Percentiles rank a stretch among this genome's conserved stretches.
These are phyloP conservation scores for Ctenomys sociabilis DNA, from an alignment of 2,113 vertebrate genomes.

Conservation along the genomic window DNA sequence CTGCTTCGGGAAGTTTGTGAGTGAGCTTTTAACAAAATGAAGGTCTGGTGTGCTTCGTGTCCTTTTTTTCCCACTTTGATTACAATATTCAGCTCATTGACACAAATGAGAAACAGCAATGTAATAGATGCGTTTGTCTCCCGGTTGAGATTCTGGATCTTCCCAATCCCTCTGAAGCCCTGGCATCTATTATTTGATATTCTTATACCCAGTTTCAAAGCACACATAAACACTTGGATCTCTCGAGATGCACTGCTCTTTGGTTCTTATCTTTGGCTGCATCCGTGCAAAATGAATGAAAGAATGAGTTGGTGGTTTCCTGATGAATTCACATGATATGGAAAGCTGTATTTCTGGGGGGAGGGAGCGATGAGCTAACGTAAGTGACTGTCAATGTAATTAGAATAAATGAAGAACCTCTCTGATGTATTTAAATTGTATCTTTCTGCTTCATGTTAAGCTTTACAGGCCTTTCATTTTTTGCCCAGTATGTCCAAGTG, in stretches of 20 bases:
- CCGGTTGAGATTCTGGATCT: background rate
- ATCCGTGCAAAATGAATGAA: slow-evolving; percentile 36
- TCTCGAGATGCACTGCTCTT: background rate
- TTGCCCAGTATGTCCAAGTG: background rate
- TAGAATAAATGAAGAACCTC: slow-evolving; percentile 36
- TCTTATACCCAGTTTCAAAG: slow-evolving; percentile 36
- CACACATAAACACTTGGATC: background rate
- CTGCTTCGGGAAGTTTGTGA: background rate
- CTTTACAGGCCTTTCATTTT: slow-evolving; percentile 13
- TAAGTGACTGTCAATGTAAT: slow-evolving; percentile 20
- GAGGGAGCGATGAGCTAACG: background rate
- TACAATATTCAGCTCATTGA: background rate
- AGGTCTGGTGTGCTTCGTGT: background rate
- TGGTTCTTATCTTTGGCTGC: slow-evolving; percentile 39
- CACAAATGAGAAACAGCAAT: background rate
- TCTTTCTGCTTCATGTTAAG: slow-evolving; percentile 47
- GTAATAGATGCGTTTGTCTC: background rate
- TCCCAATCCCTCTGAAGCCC: background rate
- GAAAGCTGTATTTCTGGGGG: background rate
- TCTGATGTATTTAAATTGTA: slow-evolving; percentile 26
- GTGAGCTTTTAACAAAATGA: background rate
- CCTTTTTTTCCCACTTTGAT: background rate
- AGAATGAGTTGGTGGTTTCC: background rate
- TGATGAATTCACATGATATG: slow-evolving; percentile 28
- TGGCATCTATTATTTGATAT: background rate